Evolutionary conservation across 1,140 invertebrate genomes (phyloP), one percentile per base, ranked within the genome.

Genomic region (Rhizoglyphus robini): DNA sequence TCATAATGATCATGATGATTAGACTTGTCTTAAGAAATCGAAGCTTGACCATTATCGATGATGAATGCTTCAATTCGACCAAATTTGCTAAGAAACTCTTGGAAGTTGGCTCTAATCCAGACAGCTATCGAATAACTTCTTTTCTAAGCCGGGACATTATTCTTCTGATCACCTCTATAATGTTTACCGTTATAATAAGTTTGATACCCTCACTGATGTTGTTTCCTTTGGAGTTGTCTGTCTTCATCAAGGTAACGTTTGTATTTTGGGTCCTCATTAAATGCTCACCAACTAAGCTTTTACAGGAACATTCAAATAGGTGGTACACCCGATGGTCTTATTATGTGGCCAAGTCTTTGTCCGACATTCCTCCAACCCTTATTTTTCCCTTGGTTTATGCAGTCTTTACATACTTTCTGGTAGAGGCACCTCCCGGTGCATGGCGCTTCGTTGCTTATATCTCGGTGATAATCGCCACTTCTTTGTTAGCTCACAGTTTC

Each of bases 271-370:
- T 54, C 49, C 29, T 58, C 23, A n/a, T 46, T n/a, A n/a, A n/a
- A n/a, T n/a, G n/a, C n/a, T n/a, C n/a, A n/a, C n/a, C n/a, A n/a
- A n/a, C n/a, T n/a, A n/a, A 3, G 18, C 41, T n/a, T 46, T 4
- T 49, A 47, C 79, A 90, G 74, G 93, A 97, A 77, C 91, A 96
- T 81, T 79, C 96, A 51, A 97, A 97, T 75, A 94, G 93, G 73
- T 97, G 93, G 93, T 97, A 97, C 75, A 95, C 91, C 20, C 78
- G 95, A 46, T 96, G 95, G 77, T 86, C 90, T 1, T 97, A 93
- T 78, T 96, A 96, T 76, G 82, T 96, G 72, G 91, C 93, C 29
- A 93, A 94, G 78, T 95, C 92, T 23, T 80, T 95, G 74, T 89
- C 91, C 15, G 92, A 96, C 76, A 81, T 96, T 77, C 92, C 92